Conservation (phyloP, 2,888 invertebrate species). For the Scaeva pyrastri region DNA sequence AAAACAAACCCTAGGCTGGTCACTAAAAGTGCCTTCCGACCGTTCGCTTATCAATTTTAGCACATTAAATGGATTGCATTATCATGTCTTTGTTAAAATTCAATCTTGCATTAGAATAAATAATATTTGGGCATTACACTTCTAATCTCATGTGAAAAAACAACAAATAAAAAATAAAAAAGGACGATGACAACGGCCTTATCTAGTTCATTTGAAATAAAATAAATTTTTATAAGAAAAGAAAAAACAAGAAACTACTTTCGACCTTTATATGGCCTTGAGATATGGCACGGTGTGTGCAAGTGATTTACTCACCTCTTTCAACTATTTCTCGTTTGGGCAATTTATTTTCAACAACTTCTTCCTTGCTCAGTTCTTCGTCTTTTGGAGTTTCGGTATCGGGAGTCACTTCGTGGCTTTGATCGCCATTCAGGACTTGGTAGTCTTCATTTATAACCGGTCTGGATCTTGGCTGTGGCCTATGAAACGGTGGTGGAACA, state of each 20-base stretch:
- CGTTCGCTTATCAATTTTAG: constrained; percentile 9
- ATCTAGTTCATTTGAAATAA: neutral
- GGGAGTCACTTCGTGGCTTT: constrained; percentile 85
- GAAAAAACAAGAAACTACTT: neutral
- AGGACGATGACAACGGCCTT: neutral
- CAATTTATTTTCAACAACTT: constrained; percentile 79
- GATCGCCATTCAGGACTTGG: constrained; percentile 80
- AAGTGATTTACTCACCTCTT: constrained; percentile 78
- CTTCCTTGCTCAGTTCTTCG: constrained; percentile 80
- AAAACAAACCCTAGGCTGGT: constrained; percentile 5
- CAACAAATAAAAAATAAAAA: neutral
- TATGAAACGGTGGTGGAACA: constrained; percentile 80
- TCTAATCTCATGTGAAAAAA: neutral
- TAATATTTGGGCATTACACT: neutral
- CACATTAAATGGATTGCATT: constrained; percentile 18
- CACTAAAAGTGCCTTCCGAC: neutral
- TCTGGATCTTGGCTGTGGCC: constrained; percentile 77
- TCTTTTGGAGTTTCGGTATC: constrained; percentile 86
- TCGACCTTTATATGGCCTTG: constrained; percentile 41
- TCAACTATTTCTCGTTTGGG: constrained; percentile 80
- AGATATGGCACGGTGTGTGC: neutral
- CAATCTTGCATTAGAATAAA: constrained; percentile 5
- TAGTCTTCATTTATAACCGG: constrained; percentile 80
- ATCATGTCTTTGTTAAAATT: constrained; percentile 36
- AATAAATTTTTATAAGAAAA: neutral